Base-by-base conservation (phyloP, 2,113 vertebrate genomes). In the Eulemur macaco region DNA sequence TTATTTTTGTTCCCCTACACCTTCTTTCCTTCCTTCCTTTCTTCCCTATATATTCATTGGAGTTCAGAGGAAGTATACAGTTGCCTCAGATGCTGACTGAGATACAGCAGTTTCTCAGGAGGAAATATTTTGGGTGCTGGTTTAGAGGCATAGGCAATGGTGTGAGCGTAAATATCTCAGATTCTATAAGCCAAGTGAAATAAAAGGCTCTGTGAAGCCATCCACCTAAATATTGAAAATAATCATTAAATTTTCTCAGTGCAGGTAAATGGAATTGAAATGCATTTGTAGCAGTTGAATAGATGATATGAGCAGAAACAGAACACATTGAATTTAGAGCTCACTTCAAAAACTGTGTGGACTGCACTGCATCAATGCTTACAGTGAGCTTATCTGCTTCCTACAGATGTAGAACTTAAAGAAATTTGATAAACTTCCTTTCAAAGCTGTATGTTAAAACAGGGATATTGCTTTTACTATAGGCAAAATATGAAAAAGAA, bases 351-450 rank as follows among this genome's bases (percentile, higher is more conserved):
- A 91, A 29, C 3, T 52, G 8, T 82, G 54, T 73, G 42, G 74
- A 92, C 63, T 83, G 95, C 23, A 64, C 34, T 82, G 23, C 27
- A 31, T 86, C 86, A 37, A 9, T 52, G 54, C 23, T 94, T 95
- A 4, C 13, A 23, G 69, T 23, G 50, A 89, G 68, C 64, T 95
- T 95, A 86, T 95, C 89, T 93, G 42, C 17, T 68, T 89, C 50
- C 56, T 58, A 84, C 42, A 95, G 56, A 89, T 81, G 68, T 68
- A 25, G 12, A 91, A 93, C 45, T 39, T 69, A 84, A 86, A 94
- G 92, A 25, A 95, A 93, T 84, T 39, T 88, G 78, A 94, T 93
- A 90, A 92, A 93, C 9, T 89, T 96, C 78, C 52, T 92, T 91
- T 93, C 73, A 81, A 76, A 37, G 21, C 54, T 96, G 50, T 93